Percentiles rank a stretch among this genome's conserved stretches.
phyloP scores from a whole-genome alignment of 2,113 vertebrate species.

The Alexandromys fortis region DNA sequence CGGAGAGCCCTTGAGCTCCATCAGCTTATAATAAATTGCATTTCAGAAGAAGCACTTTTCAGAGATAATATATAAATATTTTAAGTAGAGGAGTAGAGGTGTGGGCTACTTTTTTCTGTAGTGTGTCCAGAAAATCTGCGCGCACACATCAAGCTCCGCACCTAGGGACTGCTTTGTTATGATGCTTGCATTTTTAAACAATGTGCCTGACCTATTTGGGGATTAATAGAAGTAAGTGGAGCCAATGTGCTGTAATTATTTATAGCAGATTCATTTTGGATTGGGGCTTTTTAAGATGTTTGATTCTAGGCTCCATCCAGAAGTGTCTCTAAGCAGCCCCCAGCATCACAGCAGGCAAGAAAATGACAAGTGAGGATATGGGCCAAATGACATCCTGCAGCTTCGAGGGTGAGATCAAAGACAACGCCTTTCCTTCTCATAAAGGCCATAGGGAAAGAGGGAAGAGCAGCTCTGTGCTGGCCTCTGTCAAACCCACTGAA shows the following conservation, averaged over 20 bases:
- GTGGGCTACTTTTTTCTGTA: slow-evolving; percentile 76
- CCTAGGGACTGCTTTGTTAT: slow-evolving; percentile 86
- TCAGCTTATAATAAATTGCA: slow-evolving; percentile 84
- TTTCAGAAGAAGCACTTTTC: slow-evolving; percentile 83
- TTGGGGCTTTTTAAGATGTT: slow-evolving; percentile 79
- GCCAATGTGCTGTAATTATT: slow-evolving; percentile 89
- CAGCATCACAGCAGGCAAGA: slow-evolving; percentile 61
- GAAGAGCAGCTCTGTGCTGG: slow-evolving; percentile 67
- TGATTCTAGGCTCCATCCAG: slow-evolving; percentile 71
- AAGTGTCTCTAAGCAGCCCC: slow-evolving; percentile 72
- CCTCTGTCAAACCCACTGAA: slow-evolving; percentile 70
- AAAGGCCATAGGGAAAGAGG: slow-evolving; percentile 74
- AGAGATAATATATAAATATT: slow-evolving; percentile 88
- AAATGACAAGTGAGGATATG: slow-evolving; percentile 81
- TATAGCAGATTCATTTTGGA: slow-evolving; percentile 87
- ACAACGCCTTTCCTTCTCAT: slow-evolving; percentile 66
- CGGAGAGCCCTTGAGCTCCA: slow-evolving; percentile 72
- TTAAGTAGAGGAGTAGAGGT: slow-evolving; percentile 84
- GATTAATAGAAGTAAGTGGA: slow-evolving; percentile 87
- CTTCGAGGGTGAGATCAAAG: slow-evolving; percentile 78
- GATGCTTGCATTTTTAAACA: slow-evolving; percentile 86
- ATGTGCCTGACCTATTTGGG: slow-evolving; percentile 85
- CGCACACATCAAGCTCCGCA: slow-evolving; percentile 84
- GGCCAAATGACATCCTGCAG: slow-evolving; percentile 49
- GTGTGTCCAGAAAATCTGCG: slow-evolving; percentile 86